Conservation (phyloP, 37 sponge, comb jelly and placozoan species). For the Chondrilla cf. caribensis region DNA sequence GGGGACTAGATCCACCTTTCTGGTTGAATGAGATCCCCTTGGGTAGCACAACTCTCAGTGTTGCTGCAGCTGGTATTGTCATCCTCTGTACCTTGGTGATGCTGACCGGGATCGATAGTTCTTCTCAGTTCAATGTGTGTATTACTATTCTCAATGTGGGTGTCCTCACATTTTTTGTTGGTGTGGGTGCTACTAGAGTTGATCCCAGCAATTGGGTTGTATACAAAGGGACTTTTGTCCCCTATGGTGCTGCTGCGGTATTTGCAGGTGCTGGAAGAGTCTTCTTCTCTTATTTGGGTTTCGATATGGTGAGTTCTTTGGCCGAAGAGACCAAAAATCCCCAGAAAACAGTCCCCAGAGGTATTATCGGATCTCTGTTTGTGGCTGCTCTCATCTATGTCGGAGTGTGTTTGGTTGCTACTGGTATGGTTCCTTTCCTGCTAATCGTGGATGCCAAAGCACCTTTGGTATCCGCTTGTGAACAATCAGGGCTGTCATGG, state of each 20-base stretch:
- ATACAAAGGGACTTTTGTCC: no score
- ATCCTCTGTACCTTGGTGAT: no score
- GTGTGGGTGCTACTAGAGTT: no score
- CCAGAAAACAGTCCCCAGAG: slow-evolving; percentile 19
- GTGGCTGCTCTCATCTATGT: slow-evolving; percentile 21
- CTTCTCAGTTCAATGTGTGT: no score
- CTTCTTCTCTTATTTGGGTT: slow-evolving; percentile 27
- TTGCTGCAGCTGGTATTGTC: no score
- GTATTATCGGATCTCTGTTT: slow-evolving; percentile 19
- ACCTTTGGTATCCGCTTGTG: neutral
- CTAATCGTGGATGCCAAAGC: neutral
- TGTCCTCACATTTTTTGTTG: no score
- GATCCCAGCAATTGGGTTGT: no score
- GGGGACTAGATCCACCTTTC: no score
- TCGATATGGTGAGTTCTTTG: slow-evolving; percentile 34
- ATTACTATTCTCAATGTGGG: no score
- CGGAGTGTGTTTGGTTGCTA: slow-evolving; percentile 15
- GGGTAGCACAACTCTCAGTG: no score
- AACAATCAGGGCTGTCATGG: neutral
- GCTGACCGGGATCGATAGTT: no score
- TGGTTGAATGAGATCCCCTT: no score
- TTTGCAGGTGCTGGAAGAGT: slow-evolving; percentile 27
- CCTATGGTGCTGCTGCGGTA: slow-evolving; percentile 14
- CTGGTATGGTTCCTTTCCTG: slow-evolving; percentile 12
- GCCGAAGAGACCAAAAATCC: slow-evolving; percentile 33